phyloP scores from a whole-genome alignment of 2,888 invertebrate species.

The Sminthurides aquaticus region DNA sequence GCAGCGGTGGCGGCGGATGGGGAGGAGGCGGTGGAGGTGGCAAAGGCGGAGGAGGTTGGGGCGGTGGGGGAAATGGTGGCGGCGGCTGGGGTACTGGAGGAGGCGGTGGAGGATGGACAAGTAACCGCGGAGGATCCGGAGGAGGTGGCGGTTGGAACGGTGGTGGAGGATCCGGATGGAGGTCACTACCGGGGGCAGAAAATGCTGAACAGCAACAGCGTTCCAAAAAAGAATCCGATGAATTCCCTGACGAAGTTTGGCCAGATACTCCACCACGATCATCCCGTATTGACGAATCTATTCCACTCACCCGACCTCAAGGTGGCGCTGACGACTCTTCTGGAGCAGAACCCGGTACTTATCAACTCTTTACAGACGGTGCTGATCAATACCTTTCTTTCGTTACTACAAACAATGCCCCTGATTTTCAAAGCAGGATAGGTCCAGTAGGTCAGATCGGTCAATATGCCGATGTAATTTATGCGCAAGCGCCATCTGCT shows the following conservation, averaged over 20 bases:
- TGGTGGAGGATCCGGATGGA: constrained; percentile 5
- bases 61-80: constrained; percentile 7
- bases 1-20: constrained; percentile 11
- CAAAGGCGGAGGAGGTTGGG: no score
- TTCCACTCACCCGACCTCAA: not conserved
- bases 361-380: not conserved
- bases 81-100: constrained; percentile 5
- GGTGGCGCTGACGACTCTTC: no score
- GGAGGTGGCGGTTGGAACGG: not conserved
- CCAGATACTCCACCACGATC: constrained; percentile 8
- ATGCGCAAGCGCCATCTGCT: not conserved
- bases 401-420: not conserved
- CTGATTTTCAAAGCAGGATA: not conserved
- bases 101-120: constrained; percentile 11
- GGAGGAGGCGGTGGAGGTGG: constrained; percentile 1
- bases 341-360: no score
- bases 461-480: no score
- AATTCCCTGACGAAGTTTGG: constrained; percentile 12
- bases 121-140: not conserved
- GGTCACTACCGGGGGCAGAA: constrained; percentile 6
- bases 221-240: not conserved
- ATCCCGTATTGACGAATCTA: not conserved
- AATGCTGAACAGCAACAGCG: no score
- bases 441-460: no score
- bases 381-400: not conserved